phyloP scores from a whole-genome alignment of 2,113 vertebrate genomes.

The Nothoprocta perdicaria region DNA sequence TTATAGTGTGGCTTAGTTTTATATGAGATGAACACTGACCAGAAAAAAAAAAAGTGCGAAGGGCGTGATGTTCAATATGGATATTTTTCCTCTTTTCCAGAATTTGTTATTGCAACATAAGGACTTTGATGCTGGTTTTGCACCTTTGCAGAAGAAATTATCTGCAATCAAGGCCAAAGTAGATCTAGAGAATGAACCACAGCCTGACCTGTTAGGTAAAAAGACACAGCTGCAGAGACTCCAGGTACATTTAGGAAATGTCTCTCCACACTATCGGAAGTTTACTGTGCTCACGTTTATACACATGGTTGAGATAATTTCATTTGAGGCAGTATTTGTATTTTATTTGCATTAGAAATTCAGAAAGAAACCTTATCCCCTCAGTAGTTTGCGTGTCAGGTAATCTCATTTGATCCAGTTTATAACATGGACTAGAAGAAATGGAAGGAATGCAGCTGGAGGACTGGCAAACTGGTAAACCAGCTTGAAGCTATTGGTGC shows the following conservation, averaged over 20 bases:
- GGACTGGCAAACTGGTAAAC: not conserved
- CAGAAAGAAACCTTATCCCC: not conserved
- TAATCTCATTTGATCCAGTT: not conserved
- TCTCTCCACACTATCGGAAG: not conserved
- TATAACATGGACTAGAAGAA: not conserved
- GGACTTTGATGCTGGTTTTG: constrained; percentile 81
- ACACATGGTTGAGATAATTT: not conserved
- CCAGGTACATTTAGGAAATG: constrained; percentile 77
- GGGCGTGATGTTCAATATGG: not conserved
- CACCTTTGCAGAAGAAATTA: constrained; percentile 78
- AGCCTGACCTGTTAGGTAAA: constrained; percentile 85
- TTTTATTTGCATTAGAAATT: not conserved
- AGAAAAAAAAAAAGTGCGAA: not conserved
- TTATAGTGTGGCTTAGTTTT: not conserved
- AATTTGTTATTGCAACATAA: constrained; percentile 82
- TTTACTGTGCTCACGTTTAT: not conserved
- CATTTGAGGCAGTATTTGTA: not conserved
- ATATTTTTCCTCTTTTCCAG: constrained; percentile 69
- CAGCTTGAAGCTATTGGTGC: not conserved
- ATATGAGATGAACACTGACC: not conserved
- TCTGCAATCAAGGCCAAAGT: constrained; percentile 72
- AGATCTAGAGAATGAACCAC: constrained; percentile 72
- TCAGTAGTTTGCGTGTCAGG: not conserved
- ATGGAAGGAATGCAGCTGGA: not conserved
- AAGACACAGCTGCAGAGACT: constrained; percentile 86